A percentile compares a stretch with the other conserved stretches of the same genome.
Evolutionary conservation across 2,888 invertebrate species (phyloP).

Genomic region (Homarus gammarus): DNA sequence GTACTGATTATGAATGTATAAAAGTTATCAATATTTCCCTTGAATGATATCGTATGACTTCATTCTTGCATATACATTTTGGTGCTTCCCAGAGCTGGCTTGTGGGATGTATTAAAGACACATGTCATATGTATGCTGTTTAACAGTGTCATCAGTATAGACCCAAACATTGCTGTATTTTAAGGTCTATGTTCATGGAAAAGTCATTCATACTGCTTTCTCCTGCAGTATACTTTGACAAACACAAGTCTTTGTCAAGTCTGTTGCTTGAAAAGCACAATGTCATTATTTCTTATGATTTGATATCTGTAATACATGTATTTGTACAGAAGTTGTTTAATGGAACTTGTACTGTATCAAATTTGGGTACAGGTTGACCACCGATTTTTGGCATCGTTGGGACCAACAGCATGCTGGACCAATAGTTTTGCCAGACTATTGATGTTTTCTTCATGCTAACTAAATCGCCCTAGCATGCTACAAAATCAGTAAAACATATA

Average conservation of each 20-base stretch:
- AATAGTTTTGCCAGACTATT: too few relatives aligned
- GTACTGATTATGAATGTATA: too few relatives aligned
- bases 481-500: too few relatives aligned
- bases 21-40: not conserved
- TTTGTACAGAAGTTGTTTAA: constrained; percentile 7
- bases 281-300: not conserved
- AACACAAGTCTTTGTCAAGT: not conserved
- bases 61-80: constrained; percentile 9
- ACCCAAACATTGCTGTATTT: not conserved
- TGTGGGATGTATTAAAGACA: constrained; percentile 30
- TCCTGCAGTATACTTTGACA: not conserved
- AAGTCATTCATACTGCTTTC: not conserved
- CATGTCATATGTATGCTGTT: constrained; percentile 5
- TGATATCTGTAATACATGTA: constrained; percentile 4
- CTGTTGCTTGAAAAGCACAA: not conserved
- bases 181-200: not conserved
- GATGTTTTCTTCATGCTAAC: too few relatives aligned
- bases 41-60: not conserved
- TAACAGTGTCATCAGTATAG: not conserved
- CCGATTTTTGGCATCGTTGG: too few relatives aligned
- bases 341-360: not conserved
- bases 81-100: constrained; percentile 48
- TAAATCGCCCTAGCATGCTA: too few relatives aligned
- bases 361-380: too few relatives aligned
- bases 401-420: too few relatives aligned